Percentiles rank a stretch among this genome's conserved stretches.
phyloP scores from a whole-genome alignment of 2,113 vertebrate genomes.

The Grantiella picta region DNA sequence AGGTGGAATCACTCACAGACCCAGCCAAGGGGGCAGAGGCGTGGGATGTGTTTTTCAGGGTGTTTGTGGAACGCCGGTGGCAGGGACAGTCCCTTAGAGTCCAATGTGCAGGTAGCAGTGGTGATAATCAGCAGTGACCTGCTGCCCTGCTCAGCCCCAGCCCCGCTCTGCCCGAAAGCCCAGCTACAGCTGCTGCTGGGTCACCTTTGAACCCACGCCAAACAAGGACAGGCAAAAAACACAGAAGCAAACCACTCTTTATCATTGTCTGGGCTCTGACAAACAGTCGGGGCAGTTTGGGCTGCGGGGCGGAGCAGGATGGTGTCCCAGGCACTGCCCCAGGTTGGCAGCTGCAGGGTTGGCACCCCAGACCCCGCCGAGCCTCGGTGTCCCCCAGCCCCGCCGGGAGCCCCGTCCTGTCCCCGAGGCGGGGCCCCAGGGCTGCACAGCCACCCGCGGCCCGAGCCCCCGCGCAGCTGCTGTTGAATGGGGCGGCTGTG shows the following conservation, averaged over 20 bases:
- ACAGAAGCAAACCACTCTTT: accelerated
- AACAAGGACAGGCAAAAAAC: background rate
- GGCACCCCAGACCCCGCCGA: accelerated
- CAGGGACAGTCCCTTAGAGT: accelerated
- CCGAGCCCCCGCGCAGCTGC: conserved; percentile 1
- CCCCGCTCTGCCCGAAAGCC: background rate
- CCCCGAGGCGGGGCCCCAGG: background rate
- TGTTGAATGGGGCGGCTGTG: background rate
- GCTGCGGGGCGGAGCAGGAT: background rate
- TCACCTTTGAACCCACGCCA: background rate
- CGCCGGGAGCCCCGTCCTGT: background rate
- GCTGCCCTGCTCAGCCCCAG: background rate
- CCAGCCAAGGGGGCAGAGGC: background rate
- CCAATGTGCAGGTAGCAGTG: background rate
- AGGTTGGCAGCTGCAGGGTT: background rate
- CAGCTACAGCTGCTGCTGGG: background rate
- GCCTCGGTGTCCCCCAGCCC: background rate
- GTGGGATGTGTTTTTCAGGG: background rate
- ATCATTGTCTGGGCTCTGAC: background rate
- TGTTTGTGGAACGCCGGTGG: background rate
- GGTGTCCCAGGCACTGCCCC: background rate
- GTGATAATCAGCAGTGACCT: background rate
- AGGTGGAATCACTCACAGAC: background rate
- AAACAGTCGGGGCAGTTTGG: background rate
- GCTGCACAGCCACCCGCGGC: accelerated